A percentile compares a stretch with the other conserved stretches of the same genome.
Conservation (phyloP, 92 coral and sea anemone genomes). For the Parazoanthus darwini region DNA sequence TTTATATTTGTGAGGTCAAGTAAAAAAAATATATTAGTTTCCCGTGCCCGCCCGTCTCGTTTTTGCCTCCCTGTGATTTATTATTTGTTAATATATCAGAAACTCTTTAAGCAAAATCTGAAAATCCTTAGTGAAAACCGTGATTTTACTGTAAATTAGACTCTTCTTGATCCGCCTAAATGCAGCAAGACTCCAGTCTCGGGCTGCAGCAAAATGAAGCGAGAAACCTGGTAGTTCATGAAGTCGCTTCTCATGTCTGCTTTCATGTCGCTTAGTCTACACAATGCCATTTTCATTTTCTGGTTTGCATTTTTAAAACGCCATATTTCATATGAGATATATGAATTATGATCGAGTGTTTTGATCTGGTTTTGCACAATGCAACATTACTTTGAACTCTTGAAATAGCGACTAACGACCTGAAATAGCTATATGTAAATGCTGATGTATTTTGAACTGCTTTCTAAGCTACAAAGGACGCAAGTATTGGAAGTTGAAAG, state of each 20-base stretch:
- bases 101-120: no score
- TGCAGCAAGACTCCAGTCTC: background rate
- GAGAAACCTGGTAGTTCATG: background rate
- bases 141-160: no score
- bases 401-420: background rate
- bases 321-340: background rate
- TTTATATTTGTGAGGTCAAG: no score
- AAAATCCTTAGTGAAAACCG: no score
- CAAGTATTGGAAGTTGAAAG: no score
- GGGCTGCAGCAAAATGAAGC: background rate
- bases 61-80: no score
- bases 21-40: no score
- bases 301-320: constrained; percentile 6
- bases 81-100: no score
- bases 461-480: no score
- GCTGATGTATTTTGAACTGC: no score
- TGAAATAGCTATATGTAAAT: background rate
- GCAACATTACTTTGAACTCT: background rate
- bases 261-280: background rate
- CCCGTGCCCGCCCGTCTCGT: no score
- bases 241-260: background rate
- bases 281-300: background rate
- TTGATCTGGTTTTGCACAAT: constrained; percentile 1
- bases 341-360: background rate
- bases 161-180: background rate